Evolutionary conservation across 1,140 invertebrate genomes (phyloP).

Genomic region (Chymomyza costata): DNA sequence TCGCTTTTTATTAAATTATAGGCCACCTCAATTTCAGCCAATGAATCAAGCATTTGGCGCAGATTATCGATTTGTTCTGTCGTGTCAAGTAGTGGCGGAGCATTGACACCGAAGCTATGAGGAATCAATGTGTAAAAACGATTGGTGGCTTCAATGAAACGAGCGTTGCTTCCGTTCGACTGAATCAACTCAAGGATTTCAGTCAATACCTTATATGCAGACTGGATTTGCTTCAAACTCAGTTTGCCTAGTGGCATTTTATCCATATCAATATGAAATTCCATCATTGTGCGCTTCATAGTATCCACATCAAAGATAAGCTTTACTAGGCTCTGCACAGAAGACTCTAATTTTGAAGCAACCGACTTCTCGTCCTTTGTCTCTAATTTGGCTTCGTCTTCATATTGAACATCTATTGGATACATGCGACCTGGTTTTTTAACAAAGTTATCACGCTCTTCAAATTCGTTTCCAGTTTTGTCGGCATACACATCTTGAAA

Average conservation of each 20-base stretch:
- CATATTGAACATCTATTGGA: constrained; percentile 94
- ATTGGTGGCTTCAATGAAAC: constrained; percentile 90
- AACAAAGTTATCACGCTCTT: constrained; percentile 81
- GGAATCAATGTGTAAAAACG: constrained; percentile 96
- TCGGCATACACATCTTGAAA: constrained; percentile 87
- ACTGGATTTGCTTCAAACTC: constrained; percentile 91
- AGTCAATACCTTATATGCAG: constrained; percentile 88
- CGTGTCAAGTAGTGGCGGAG: constrained; percentile 87
- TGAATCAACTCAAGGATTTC: constrained; percentile 84
- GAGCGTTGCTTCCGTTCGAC: constrained; percentile 75
- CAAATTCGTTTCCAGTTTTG: constrained; percentile 91
- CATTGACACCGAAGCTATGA: constrained; percentile 92
- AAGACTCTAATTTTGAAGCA: constrained; percentile 83
- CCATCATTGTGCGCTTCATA: constrained; percentile 95
- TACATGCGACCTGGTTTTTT: constrained; percentile 89
- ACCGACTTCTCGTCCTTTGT: constrained; percentile 37
- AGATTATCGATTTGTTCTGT: constrained; percentile 88
- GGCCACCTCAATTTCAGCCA: constrained; percentile 96
- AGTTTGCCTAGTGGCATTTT: constrained; percentile 99
- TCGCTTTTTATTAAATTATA: constrained; percentile 88
- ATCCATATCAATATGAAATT: constrained; percentile 97
- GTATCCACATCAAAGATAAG: constrained; percentile 93
- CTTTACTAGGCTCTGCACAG: constrained; percentile 89
- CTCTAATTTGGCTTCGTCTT: constrained; percentile 67
- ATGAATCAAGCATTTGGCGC: constrained; percentile 92